A percentile compares a stretch with the other conserved stretches of the same genome.
These are phyloP conservation scores for Ciconia maguari DNA, from an alignment of 2,113 vertebrate species.

Conservation along the genomic window DNA sequence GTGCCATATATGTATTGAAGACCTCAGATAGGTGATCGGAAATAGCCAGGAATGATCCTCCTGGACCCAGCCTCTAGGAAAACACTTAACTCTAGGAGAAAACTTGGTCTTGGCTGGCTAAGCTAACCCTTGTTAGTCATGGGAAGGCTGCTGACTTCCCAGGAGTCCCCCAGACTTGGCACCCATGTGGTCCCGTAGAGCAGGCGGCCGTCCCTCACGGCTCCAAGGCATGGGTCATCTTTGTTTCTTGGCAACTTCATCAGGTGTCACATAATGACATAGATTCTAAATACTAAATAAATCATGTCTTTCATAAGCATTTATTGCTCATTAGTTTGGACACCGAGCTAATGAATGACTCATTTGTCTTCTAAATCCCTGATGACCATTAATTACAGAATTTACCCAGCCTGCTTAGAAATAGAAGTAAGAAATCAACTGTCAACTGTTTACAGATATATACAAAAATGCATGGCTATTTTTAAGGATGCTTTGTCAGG, in stretches of 20 bases:
- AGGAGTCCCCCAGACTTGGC: not conserved
- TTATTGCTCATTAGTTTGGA: conserved; percentile 67
- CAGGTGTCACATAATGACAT: conserved; percentile 1
- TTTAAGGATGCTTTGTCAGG: conserved; percentile 27
- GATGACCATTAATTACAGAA: conserved; percentile 60
- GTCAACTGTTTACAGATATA: conserved; percentile 16
- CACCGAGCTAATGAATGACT: conserved; percentile 45
- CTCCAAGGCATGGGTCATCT: not conserved
- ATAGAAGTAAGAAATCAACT: conserved; percentile 25
- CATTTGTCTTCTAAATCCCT: conserved; percentile 63
- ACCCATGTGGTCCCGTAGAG: not conserved
- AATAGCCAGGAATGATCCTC: not conserved
- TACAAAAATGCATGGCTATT: not conserved
- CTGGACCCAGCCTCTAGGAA: not conserved
- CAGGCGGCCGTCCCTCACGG: not conserved
- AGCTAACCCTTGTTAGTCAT: not conserved
- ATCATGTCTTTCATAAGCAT: conserved; percentile 63
- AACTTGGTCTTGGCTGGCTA: not conserved
- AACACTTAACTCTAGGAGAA: not conserved
- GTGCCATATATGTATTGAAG: not conserved
- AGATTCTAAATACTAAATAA: conserved; percentile 53
- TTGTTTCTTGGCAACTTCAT: not conserved
- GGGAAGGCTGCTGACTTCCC: not conserved
- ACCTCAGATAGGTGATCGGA: not conserved
- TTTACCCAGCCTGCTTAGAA: conserved; percentile 10